Conservation (phyloP, 2,797 vertebrate species). For the Aselliscus stoliczkanus region DNA sequence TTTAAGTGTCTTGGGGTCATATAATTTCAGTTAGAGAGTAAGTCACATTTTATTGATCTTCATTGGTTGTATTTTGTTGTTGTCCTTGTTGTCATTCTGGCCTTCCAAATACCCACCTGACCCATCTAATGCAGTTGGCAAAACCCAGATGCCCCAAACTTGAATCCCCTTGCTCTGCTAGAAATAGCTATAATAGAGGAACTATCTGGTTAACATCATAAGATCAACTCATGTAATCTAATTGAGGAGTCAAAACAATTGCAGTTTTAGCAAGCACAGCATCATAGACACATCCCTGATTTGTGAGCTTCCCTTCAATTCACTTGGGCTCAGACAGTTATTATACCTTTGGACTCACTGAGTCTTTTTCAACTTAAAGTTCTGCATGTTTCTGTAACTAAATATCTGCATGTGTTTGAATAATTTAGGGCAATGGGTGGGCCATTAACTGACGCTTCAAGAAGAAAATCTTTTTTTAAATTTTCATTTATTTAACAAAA, state of each 20-base stretch:
- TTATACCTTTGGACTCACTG: background rate
- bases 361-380: background rate
- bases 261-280: background rate
- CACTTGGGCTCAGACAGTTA: background rate
- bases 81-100: background rate
- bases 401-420: background rate
- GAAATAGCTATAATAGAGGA: background rate
- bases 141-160: background rate
- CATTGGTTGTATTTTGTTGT: background rate
- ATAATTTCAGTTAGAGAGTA: background rate
- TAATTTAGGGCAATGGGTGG: background rate
- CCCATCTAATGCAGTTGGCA: background rate
- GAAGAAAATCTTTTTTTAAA: background rate
- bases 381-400: background rate
- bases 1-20: background rate
- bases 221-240: background rate
- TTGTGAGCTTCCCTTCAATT: background rate
- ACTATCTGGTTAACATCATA: background rate
- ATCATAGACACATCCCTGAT: background rate
- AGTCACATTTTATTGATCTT: background rate
- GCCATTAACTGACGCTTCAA: background rate
- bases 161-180: background rate
- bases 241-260: background rate
- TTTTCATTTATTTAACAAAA: background rate
- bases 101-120: background rate